Conservation (phyloP, 2,797 vertebrate species). For the Leptatherina wallacei region DNA sequence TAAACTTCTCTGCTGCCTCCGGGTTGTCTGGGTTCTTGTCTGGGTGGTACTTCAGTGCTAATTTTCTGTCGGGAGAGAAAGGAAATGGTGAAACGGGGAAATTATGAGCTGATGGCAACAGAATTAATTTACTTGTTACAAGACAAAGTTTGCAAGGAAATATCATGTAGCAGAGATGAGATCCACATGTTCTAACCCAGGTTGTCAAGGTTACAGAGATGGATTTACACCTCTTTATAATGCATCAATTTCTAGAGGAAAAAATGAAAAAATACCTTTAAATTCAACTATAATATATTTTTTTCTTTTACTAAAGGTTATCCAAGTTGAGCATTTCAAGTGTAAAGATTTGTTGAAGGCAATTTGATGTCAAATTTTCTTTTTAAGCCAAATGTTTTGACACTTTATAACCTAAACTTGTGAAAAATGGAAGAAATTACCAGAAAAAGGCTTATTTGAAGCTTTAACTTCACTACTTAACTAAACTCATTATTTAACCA, state of each 20-base stretch:
- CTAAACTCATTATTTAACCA: not conserved
- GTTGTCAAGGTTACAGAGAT: not conserved
- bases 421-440: not conserved
- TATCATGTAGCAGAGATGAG: not conserved
- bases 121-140: not conserved
- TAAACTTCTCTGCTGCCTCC: slow-evolving; percentile 91
- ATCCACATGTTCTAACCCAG: not conserved
- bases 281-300: not conserved
- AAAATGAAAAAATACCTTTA: not conserved
- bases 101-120: not conserved
- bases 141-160: not conserved
- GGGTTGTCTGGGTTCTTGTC: slow-evolving; percentile 95
- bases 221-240: not conserved
- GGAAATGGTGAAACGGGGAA: not conserved
- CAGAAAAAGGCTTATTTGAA: too few relatives aligned
- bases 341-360: too few relatives aligned
- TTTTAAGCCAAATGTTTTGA: not conserved
- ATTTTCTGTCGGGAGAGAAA: slow-evolving; percentile 80
- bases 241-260: not conserved
- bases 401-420: not conserved
- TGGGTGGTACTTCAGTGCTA: slow-evolving; percentile 92
- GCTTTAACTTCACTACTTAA: too few relatives aligned
- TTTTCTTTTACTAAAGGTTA: not conserved
- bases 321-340: not conserved
- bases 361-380: too few relatives aligned